Percentiles rank a stretch among this genome's conserved stretches.
Conservation (phyloP, 2,797 vertebrate species). For the Crenuchus spilurus region DNA sequence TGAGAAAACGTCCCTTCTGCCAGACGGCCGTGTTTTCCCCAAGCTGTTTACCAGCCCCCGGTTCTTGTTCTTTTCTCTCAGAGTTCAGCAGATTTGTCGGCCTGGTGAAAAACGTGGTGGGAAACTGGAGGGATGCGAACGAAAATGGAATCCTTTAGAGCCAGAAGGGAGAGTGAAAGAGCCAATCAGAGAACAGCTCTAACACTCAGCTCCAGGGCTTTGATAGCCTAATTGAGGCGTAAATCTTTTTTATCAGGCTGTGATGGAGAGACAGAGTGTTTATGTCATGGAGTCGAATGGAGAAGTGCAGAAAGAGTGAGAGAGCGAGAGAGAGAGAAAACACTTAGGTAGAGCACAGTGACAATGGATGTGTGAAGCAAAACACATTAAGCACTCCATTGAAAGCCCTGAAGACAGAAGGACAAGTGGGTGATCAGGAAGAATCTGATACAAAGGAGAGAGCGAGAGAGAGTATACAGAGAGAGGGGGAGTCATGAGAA, state of each 20-base stretch:
- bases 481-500: background rate
- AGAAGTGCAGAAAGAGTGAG: background rate
- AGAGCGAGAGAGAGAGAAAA: conserved; percentile 12
- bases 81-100: background rate
- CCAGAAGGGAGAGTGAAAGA: conserved; percentile 27
- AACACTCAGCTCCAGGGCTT: conserved; percentile 33
- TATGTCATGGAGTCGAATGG: conserved; percentile 9
- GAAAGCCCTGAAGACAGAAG: conserved; percentile 10
- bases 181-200: conserved; percentile 22
- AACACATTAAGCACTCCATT: conserved; percentile 40
- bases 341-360: conserved; percentile 2
- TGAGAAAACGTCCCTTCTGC: conserved; percentile 17
- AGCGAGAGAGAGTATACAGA: background rate
- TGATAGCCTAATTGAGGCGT: conserved; percentile 50
- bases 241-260: conserved; percentile 47
- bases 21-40: conserved; percentile 17
- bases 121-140: conserved; percentile 24
- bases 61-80: conserved; percentile 21
- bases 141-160: conserved; percentile 32
- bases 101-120: conserved; percentile 1
- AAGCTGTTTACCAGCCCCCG: conserved; percentile 15
- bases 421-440: conserved; percentile 30
- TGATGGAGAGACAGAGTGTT: conserved; percentile 31
- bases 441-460: conserved; percentile 10
- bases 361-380: conserved; percentile 36